A percentile compares a stretch with the other conserved stretches of the same genome.
Evolutionary conservation across 2,888 invertebrate species (phyloP).

Genomic region (Exephanes ischioxanthus): DNA sequence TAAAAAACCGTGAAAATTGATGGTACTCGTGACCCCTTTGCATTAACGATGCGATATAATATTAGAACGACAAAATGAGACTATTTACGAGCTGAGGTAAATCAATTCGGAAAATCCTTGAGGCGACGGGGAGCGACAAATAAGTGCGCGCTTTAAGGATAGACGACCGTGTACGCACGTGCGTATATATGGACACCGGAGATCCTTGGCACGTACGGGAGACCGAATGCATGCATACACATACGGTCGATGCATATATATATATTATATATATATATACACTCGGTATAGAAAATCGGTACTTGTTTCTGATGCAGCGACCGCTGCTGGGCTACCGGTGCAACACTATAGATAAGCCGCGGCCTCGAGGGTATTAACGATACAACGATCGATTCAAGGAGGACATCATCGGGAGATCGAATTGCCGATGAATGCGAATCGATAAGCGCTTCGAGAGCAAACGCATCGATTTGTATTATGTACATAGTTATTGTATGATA

Average conservation of each 20-base stretch:
- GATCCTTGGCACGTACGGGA: constrained; percentile 75
- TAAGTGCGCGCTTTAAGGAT: constrained; percentile 67
- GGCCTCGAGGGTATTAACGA: constrained; percentile 61
- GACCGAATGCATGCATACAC: constrained; percentile 29
- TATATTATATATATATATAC: neutral
- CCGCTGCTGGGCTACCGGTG: constrained; percentile 38
- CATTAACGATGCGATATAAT: constrained; percentile 8
- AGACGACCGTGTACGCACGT: constrained; percentile 63
- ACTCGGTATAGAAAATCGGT: constrained; percentile 46
- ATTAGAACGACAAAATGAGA: constrained; percentile 29
- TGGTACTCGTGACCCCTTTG: constrained; percentile 15
- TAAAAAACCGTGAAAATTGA: constrained; percentile 7
- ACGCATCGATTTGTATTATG: constrained; percentile 4
- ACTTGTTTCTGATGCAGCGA: constrained; percentile 38
- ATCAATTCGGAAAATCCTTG: constrained; percentile 72
- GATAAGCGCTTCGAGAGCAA: constrained; percentile 34
- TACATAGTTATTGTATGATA: neutral
- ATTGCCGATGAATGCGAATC: constrained; percentile 42
- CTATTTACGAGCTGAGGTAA: constrained; percentile 60
- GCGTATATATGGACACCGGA: constrained; percentile 71
- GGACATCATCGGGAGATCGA: constrained; percentile 61
- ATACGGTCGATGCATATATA: constrained; percentile 7
- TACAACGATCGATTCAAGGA: constrained; percentile 64
- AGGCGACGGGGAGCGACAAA: constrained; percentile 67
- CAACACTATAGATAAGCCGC: constrained; percentile 54